phyloP scores from a whole-genome alignment of 2,113 vertebrate species.

The Thamnaconus septentrionalis region DNA sequence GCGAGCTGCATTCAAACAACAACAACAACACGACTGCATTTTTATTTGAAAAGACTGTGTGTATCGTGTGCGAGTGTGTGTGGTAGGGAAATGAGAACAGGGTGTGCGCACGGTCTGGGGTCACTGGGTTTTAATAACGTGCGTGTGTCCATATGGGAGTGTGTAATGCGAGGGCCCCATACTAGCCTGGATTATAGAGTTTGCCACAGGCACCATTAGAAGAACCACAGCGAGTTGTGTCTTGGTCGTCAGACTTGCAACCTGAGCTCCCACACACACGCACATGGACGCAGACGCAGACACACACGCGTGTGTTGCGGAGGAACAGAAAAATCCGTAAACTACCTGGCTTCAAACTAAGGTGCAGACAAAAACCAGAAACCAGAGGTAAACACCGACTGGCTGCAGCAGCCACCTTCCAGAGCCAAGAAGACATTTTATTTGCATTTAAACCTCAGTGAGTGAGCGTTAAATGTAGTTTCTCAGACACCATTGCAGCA shows the following conservation, averaged over 20 bases:
- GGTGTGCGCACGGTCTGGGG: conserved; percentile 58
- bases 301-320: conserved; percentile 29
- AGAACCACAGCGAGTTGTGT: conserved; percentile 51
- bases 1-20: conserved; percentile 52
- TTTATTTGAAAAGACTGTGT: conserved; percentile 31
- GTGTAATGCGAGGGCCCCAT: conserved; percentile 42
- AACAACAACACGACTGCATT: conserved; percentile 48
- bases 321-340: conserved; percentile 42
- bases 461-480: background rate
- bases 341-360: conserved; percentile 54
- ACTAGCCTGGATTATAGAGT: conserved; percentile 62
- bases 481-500: background rate
- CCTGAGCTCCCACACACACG: conserved; percentile 43
- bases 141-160: conserved; percentile 27
- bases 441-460: too few relatives aligned
- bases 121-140: conserved; percentile 67
- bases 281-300: conserved; percentile 5
- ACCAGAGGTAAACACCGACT: conserved; percentile 48
- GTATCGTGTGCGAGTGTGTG: conserved; percentile 50
- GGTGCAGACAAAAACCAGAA: conserved; percentile 52
- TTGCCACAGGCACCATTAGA: conserved; percentile 68
- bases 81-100: conserved; percentile 64
- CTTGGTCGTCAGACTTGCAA: conserved; percentile 55
- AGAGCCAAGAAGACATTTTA: conserved; percentile 21
- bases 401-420: conserved; percentile 30